Evolutionary conservation across 1,140 invertebrate genomes (phyloP), one percentile per base, ranked within the genome.

Genomic region (Bradynema listronoti): DNA sequence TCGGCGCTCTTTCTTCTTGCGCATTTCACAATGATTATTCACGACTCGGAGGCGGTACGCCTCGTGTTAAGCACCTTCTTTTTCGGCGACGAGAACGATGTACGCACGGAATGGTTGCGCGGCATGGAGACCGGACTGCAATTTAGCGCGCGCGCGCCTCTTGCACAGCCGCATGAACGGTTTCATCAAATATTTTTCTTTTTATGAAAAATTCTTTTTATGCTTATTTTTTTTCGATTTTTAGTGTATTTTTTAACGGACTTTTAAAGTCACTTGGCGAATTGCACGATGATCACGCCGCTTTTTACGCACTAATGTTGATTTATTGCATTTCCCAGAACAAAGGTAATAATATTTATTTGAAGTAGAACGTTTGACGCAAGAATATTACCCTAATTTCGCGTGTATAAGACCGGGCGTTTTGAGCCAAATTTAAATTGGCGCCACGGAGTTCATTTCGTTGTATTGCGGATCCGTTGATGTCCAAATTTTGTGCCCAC

Each of bases 251-350:
- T 49, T 75, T 75, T 53, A 55, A 69, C 36, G 36, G 55, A 24
- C 73, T 73, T 22, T 56, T 75, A 32, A 56, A 70, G 24, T 66
- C 75, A 9, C 42, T 90, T 55, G 84, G 89, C 73, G 90, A 89
- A 77, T 83, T 80, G 4, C 89, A 92, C 75, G 94, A 94, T 80
- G 93, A 98, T 82, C 95, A 96, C 79, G 84, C 88, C 33, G 86
- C 91, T 0, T 81, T 98, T 46, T 91, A 96, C 81, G 86, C 87
- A 0, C 81, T 97, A 6, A 91, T 91, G 79, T 83, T 97, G 45
- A 83, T 97, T 1, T 93, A 93, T 80, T 89, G 91, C 16, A 85
- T 97, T 75, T 87, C 87, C 53, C 87, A 90, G 78, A 97, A 97
- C 82, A 84, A 86, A 85, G 91, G 92, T 91, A 80, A 65, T 24